Base-by-base conservation (phyloP, 2,888 invertebrate species). In the Euplexia lucipara region DNA sequence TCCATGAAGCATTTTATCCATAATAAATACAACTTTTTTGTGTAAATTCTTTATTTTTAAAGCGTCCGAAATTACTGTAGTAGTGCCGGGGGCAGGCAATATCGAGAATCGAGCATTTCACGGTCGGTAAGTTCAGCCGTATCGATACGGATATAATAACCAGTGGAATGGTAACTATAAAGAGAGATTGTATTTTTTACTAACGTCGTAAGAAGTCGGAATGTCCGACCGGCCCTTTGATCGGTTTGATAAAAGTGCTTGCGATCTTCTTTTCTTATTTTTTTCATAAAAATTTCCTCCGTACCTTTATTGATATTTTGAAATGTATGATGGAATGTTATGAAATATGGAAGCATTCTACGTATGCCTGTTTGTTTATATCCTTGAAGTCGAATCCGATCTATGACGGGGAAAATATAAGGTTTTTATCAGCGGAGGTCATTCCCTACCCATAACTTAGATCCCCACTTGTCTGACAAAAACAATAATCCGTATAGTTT, bases 131-230 rank as follows among this genome's bases (percentile, higher is more conserved):
- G 92, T 89, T 89, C 86, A 87, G 88, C 89, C 90, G 90, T 92
- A 93, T 92, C 94, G 92, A 92, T 91, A 92, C 92, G 92, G 92
- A 92, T 92, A 93, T 92, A 95, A 95, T 94, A 94, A 94, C 95
- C 95, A 94, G 91, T 92, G 93, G 90, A 95, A 95, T 94, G 93
- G 93, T 95, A 94, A 95, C 95, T 95, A 95, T 95, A 95, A 95
- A 95, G 95, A 92, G 89, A 95, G 94, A 95, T 95, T 95, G 94
- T 95, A 92, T 94, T 95, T 94, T 95, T 95, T 95, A 95, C 93
- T 95, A 94, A 92, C 94, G 93, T 95, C 95, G 91, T 95, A 95
- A 94, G 94, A 92, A 92, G 90, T 94, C 89, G 94, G 94, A 95
- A 95, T 93, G 94, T 90, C 91, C 92, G 92, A 88, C 89, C 92